Conservation (phyloP, 1,140 invertebrate genomes). For the Hyposmocoma kahamanoa region DNA sequence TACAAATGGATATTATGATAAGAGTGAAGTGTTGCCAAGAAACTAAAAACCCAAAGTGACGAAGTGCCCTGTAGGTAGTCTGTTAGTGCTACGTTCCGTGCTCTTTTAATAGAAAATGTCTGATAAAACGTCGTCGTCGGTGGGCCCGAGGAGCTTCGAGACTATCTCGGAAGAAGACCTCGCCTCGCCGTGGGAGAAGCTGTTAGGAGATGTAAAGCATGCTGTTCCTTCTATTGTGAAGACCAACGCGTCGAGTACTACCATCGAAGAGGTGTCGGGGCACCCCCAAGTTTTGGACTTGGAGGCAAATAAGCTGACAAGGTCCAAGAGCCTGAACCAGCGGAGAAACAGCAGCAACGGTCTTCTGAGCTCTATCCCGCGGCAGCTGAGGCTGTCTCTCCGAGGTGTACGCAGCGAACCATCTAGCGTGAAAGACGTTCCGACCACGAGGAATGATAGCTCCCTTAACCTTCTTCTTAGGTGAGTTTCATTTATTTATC, state of each 20-base stretch:
- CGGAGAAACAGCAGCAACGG: conserved; percentile 58
- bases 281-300: conserved; percentile 45
- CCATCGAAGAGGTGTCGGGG: conserved; percentile 48
- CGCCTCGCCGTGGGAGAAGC: conserved; percentile 65
- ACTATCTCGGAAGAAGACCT: conserved; percentile 67
- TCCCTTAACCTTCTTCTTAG: conserved; percentile 64
- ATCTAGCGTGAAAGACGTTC: conserved; percentile 62
- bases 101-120: conserved; percentile 46
- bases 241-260: conserved; percentile 61
- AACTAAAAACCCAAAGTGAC: conserved; percentile 73
- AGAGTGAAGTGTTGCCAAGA: conserved; percentile 73
- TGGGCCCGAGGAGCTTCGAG: conserved; percentile 65
- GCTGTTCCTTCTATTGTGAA: conserved; percentile 66
- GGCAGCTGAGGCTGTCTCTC: conserved; percentile 70
- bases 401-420: conserved; percentile 65
- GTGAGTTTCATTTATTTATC: conserved; percentile 47
- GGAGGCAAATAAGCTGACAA: conserved; percentile 58
- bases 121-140: conserved; percentile 62
- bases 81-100: conserved; percentile 62
- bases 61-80: conserved; percentile 62
- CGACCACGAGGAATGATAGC: conserved; percentile 62
- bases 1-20: conserved; percentile 74
- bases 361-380: conserved; percentile 70
- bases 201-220: conserved; percentile 58
- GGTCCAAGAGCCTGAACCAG: conserved; percentile 65